phyloP scores from a whole-genome alignment of 2,888 invertebrate species.

The Agriopis leucophaearia region DNA sequence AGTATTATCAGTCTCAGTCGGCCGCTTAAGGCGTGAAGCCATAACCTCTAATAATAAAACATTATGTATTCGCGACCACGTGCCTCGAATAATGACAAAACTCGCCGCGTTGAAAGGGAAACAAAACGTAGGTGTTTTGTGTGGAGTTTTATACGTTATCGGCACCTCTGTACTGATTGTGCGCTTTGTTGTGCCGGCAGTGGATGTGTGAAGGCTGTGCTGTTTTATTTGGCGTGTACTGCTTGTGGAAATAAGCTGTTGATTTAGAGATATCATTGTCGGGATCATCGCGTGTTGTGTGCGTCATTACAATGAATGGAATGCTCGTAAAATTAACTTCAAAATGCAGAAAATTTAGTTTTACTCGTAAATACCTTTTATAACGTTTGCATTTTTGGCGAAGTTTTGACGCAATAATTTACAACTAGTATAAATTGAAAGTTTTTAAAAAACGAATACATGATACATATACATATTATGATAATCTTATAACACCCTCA shows the following conservation, averaged over 20 bases:
- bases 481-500: too few relatives aligned
- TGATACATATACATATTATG: too few relatives aligned
- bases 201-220: constrained; percentile 45
- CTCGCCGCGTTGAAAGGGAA: constrained; percentile 68
- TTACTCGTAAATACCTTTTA: background rate
- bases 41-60: constrained; percentile 72
- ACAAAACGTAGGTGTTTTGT: constrained; percentile 77
- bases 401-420: background rate
- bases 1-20: constrained; percentile 78
- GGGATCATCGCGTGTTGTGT: background rate
- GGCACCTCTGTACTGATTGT: constrained; percentile 71
- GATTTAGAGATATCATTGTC: constrained; percentile 29
- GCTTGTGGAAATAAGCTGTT: constrained; percentile 23
- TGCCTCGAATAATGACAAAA: constrained; percentile 81
- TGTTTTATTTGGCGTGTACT: constrained; percentile 34
- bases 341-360: background rate
- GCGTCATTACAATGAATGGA: background rate
- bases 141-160: constrained; percentile 72
- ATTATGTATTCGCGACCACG: constrained; percentile 85
- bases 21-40: constrained; percentile 82
- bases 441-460: too few relatives aligned
- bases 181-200: constrained; percentile 56
- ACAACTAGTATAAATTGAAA: too few relatives aligned
- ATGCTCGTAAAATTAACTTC: background rate
- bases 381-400: background rate